Conservation (phyloP, 2,113 vertebrate species). For the Chascanopsetta lugubris region DNA sequence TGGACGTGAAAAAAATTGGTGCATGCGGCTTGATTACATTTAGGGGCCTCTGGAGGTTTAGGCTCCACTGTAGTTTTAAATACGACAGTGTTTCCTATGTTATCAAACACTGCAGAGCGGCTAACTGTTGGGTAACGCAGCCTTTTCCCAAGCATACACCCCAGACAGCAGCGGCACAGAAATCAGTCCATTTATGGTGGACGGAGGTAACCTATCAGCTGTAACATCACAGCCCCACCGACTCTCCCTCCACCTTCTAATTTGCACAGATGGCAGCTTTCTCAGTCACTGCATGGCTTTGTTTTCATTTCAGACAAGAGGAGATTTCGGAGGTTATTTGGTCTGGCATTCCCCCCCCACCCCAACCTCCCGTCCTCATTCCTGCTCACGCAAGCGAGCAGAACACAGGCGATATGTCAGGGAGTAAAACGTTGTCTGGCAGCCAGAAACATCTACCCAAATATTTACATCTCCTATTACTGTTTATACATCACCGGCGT, state of each 20-base stretch:
- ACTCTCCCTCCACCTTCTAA: constrained; percentile 67
- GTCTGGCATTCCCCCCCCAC: constrained; percentile 69
- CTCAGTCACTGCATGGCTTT: constrained; percentile 72
- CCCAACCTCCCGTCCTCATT: constrained; percentile 75
- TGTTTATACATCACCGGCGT: constrained; percentile 88
- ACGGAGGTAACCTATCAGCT: constrained; percentile 36
- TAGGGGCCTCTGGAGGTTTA: not conserved
- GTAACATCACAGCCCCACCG: constrained; percentile 40
- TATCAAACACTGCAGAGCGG: not conserved
- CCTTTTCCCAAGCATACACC: not conserved
- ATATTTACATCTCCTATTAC: constrained; percentile 98
- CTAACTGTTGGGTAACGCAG: constrained; percentile 5
- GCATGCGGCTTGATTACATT: not conserved
- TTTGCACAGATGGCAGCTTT: constrained; percentile 76
- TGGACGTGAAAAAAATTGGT: not conserved
- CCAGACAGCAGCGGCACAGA: constrained; percentile 17
- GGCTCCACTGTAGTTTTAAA: not conserved
- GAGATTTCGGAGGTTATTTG: constrained; percentile 74
- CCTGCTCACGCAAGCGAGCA: constrained; percentile 78
- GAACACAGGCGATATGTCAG: constrained; percentile 80
- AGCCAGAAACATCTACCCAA: constrained; percentile 89
- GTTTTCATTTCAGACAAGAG: constrained; percentile 76
- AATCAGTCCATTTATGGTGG: constrained; percentile 53
- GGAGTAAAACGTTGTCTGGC: constrained; percentile 83
- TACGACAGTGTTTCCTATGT: fast-evolving